Percentiles rank a stretch among this genome's conserved stretches.
These are phyloP conservation scores for Urocolius indicus DNA, from an alignment of 2,113 vertebrate species.

Conservation along the genomic window DNA sequence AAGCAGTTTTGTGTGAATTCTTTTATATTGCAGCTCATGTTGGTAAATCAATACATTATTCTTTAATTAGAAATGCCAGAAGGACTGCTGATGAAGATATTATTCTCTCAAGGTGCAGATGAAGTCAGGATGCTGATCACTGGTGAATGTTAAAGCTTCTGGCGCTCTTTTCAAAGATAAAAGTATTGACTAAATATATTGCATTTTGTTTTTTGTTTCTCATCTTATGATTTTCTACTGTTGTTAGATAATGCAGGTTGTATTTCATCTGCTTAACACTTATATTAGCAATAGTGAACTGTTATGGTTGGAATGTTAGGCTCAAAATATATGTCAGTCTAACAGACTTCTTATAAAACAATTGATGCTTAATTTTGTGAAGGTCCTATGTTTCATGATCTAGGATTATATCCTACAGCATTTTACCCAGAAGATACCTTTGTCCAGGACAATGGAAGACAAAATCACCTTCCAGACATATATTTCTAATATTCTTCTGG, in stretches of 20 bases:
- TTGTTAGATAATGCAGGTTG: neutral
- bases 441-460: neutral
- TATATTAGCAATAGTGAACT: neutral
- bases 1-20: slow-evolving; percentile 43
- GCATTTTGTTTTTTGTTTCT: neutral
- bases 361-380: neutral
- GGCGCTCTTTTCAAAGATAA: slow-evolving; percentile 7
- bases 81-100: slow-evolving; percentile 15
- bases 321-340: neutral
- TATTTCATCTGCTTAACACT: neutral
- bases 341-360: neutral
- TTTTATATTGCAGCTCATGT: neutral
- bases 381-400: neutral
- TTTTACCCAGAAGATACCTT: neutral
- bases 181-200: slow-evolving; percentile 17
- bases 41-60: slow-evolving; percentile 23
- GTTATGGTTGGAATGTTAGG: neutral
- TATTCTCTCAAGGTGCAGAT: slow-evolving; percentile 20
- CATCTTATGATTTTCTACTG: neutral
- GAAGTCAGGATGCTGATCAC: neutral
- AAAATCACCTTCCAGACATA: neutral
- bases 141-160: slow-evolving; percentile 24
- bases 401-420: neutral
- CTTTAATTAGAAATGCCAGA: slow-evolving; percentile 51
- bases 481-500: neutral